Evolutionary conservation across 1,140 invertebrate species (phyloP).

Genomic region (Lysiphlebus fabarum): DNA sequence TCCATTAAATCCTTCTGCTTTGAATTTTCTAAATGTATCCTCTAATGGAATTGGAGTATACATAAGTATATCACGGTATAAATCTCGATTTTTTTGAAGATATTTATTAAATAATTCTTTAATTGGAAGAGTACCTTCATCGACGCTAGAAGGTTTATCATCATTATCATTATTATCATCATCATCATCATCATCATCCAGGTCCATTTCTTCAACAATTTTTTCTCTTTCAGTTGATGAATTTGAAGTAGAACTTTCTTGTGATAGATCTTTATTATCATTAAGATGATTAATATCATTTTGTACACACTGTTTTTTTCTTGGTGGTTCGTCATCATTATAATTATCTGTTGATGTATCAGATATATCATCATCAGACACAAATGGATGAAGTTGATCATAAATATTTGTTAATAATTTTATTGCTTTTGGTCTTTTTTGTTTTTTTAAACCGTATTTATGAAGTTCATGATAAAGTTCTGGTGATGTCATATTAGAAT

Average conservation of each 20-base stretch:
- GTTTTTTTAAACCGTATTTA: constrained; percentile 51
- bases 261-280: constrained; percentile 28
- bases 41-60: constrained; percentile 55
- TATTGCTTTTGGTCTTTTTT: constrained; percentile 48
- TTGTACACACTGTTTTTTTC: neutral
- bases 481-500: constrained; percentile 39
- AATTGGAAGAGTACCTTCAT: constrained; percentile 13
- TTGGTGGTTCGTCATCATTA: constrained; percentile 31
- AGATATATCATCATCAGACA: constrained; percentile 15
- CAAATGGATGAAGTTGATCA: constrained; percentile 47
- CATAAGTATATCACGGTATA: constrained; percentile 49
- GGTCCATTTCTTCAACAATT: constrained; percentile 32
- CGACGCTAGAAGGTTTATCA: too few relatives aligned
- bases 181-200: constrained; percentile 24
- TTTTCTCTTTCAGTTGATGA: constrained; percentile 5
- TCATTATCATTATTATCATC: too few relatives aligned
- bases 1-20: constrained; percentile 46
- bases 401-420: constrained; percentile 53
- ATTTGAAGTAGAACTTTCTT: neutral
- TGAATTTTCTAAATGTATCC: constrained; percentile 41
- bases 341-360: constrained; percentile 15
- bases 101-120: constrained; percentile 41
- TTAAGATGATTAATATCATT: neutral
- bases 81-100: constrained; percentile 38
- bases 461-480: constrained; percentile 46